Percentiles rank a stretch among this genome's conserved stretches.
These are phyloP conservation scores for Acanthiza pusilla DNA, from an alignment of 2,797 vertebrate species.

Conservation along the genomic window DNA sequence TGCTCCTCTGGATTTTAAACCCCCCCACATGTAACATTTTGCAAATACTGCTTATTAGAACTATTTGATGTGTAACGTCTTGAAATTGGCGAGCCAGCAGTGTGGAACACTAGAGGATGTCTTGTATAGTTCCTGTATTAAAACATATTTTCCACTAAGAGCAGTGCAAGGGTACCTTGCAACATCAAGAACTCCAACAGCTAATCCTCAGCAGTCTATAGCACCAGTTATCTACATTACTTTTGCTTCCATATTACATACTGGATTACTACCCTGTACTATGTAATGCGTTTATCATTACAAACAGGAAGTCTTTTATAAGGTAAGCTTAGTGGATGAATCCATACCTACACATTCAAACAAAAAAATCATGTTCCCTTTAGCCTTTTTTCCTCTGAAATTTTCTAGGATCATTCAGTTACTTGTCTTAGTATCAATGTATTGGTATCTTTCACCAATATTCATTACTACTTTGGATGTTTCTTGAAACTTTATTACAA, in stretches of 20 bases:
- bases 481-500: not conserved
- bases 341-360: accelerated
- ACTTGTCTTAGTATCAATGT: not conserved
- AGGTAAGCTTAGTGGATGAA: not conserved
- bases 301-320: not conserved
- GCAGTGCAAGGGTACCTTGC: not conserved
- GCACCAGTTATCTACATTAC: not conserved
- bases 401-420: not conserved
- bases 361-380: not conserved
- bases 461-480: not conserved
- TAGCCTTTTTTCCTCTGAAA: not conserved
- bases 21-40: not conserved
- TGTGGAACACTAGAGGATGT: not conserved
- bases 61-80: not conserved
- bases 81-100: not conserved
- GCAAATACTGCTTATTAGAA: not conserved
- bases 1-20: not conserved
- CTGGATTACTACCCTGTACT: not conserved
- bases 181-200: not conserved
- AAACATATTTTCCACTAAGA: not conserved
- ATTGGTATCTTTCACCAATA: not conserved
- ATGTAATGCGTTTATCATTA: accelerated
- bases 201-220: not conserved
- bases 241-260: not conserved
- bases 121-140: not conserved